Base-by-base conservation (phyloP, 2,888 invertebrate species). In the Aphrophora alni region DNA sequence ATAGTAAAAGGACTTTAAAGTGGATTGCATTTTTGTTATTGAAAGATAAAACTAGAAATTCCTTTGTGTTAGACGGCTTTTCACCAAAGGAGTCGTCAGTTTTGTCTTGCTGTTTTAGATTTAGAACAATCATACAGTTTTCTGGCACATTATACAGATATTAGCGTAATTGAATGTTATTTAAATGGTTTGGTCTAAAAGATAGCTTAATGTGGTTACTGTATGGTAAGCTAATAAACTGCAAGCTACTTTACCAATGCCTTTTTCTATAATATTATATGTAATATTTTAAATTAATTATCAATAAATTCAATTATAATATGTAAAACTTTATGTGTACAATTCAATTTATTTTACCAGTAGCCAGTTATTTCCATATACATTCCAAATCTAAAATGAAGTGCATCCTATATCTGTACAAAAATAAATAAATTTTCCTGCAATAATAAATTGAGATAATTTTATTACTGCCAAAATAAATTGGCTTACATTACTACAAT, bases 211-310 rank as follows among this genome's bases (percentile, higher is more conserved):
- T 59, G 59, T 59, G 59, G 21, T 59, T 59, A 59, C 59, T 59
- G 59, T 59, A 59, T 59, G 59, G 59, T 59, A 59, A 21, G 59
- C 21, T 21, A 59, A 59, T 59, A 59, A 59, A 59, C 59, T 79
- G 78, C 78, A 79, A 79, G 78, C 78, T 79, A 79, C 78, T 79
- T 79, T 79, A 79, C 74, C 28, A 59, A 74, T 74, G 78, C 78
- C 78, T 79, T 79, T 79, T 79, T 79, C 78, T 79, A 79, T 74
- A 79, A 26, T 78, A 72, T 74, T 59, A 59, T 59, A 59, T 21
- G n/a, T 21, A 21, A 21, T 59, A 59, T 59, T 59, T 59, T 59
- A 59, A 59, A 21, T 59, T n/a, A 59, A 59, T 21, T 21, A 21
- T 59, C 14, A 59, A 59, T 59, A 59, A 59, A 59, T 59, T 59